phyloP scores from a whole-genome alignment of 2,888 invertebrate species.

The Cactoblastis cactorum region DNA sequence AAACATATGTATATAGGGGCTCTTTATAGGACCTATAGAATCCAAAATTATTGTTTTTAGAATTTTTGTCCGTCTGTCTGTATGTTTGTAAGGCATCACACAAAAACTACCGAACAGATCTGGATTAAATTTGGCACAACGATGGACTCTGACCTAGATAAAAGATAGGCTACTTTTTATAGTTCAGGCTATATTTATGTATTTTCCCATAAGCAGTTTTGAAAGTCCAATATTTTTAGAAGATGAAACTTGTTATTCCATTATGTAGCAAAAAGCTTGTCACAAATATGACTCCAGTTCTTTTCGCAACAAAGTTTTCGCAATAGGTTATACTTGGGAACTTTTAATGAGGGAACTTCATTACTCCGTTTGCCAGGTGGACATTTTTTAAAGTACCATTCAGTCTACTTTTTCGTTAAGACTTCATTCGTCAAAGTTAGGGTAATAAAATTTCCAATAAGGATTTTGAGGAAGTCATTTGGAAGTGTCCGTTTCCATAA shows the following conservation, averaged over 20 bases:
- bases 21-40: no score
- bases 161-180: no score
- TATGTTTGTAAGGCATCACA: no score
- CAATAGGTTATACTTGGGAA: slow-evolving; percentile 31
- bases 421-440: slow-evolving; percentile 24
- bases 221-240: neutral
- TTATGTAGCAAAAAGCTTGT: slow-evolving; percentile 4
- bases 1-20: no score
- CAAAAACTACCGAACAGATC: no score
- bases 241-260: neutral
- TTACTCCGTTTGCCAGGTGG: slow-evolving; percentile 36
- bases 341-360: slow-evolving; percentile 50
- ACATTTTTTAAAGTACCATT: slow-evolving; percentile 32
- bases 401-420: slow-evolving; percentile 23
- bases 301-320: slow-evolving; percentile 23
- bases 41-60: no score
- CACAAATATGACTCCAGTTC: neutral
- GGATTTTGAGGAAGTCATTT: slow-evolving; percentile 13
- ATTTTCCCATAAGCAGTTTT: no score
- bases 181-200: no score
- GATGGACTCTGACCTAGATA: no score
- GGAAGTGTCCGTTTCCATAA: neutral
- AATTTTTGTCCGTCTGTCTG: no score
- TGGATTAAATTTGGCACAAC: no score
- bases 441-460: slow-evolving; percentile 23